Evolutionary conservation across 2,797 vertebrate genomes (phyloP), one percentile per base, ranked within the genome.

Genomic region (Rhyacichthys aspro): DNA sequence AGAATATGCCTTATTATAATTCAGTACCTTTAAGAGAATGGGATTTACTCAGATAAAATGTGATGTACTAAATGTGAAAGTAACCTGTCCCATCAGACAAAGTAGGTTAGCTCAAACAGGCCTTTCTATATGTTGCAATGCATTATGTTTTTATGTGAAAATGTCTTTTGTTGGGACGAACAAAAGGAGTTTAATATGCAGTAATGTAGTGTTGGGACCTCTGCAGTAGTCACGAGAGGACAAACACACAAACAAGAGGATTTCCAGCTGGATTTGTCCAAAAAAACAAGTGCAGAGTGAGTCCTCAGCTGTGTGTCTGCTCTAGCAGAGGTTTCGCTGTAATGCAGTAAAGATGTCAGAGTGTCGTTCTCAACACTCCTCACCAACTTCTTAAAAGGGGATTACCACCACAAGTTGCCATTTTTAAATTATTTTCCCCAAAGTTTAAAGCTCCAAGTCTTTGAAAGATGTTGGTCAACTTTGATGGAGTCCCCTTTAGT

Each of bases 291-390:
- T 39, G 37, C 6, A n/a, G 36, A 8, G 0, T 11, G 12, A 55
- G 55, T 50, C 55, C 54, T 45, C 18, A 5, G 11, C 65, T 54
- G 76, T 52, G 72, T 76, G 18, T 79, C 67, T 57, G 17, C 61
- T 72, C 59, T 19, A 47, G 19, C 55, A 55, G 77, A 78, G 71
- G 75, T 80, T 79, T 68, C 66, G n/a, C 64, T 64, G 66, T 63
- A 64, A 89, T 86, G 90, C 88, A 89, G 86, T 89, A 89, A 86
- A 78, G 90, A 87, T 84, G 83, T 91, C 79, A 73, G 76, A 72
- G 84, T 83, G 76, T 81, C 63, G 64, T 65, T 82, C 69, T 70
- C 39, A 39, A 70, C 65, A 61, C 81, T 83, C 7, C 61, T 72
- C 79, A 63, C 47, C 53, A 37, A 60, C 70, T 76, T 84, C 55